Conservation (phyloP, 2,797 vertebrate genomes). For the Mionectes olivaceus region DNA sequence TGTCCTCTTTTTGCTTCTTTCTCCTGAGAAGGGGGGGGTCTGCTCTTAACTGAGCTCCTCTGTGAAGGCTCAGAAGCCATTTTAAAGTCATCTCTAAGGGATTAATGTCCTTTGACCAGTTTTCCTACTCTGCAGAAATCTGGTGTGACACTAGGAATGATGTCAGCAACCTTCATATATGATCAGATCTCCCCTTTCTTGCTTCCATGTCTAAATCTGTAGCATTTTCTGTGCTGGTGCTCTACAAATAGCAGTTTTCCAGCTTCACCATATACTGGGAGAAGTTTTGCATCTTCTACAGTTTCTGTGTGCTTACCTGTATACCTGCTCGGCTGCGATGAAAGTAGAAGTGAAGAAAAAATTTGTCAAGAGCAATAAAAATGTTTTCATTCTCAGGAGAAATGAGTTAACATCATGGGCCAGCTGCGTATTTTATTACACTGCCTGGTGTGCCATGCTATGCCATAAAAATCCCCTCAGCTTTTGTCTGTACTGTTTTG, state of each 20-base stretch:
- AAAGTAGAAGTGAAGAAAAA: background rate
- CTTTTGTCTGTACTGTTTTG: background rate
- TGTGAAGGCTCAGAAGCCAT: background rate
- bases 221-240: background rate
- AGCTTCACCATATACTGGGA: background rate
- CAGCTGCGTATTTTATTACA: background rate
- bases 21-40: background rate
- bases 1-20: background rate
- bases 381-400: background rate
- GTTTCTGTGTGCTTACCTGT: background rate
- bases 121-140: background rate
- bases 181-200: background rate
- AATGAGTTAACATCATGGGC: background rate
- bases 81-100: background rate
- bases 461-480: background rate
- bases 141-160: background rate
- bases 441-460: background rate
- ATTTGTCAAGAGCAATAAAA: background rate
- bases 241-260: background rate
- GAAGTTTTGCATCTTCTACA: background rate
- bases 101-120: background rate
- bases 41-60: background rate
- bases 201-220: background rate
- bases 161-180: rapidly evolving
- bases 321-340: background rate